A percentile compares a stretch with the other conserved stretches of the same genome.
Evolutionary conservation across 1,140 invertebrate genomes (phyloP).

Genomic region (Heliothis virescens): DNA sequence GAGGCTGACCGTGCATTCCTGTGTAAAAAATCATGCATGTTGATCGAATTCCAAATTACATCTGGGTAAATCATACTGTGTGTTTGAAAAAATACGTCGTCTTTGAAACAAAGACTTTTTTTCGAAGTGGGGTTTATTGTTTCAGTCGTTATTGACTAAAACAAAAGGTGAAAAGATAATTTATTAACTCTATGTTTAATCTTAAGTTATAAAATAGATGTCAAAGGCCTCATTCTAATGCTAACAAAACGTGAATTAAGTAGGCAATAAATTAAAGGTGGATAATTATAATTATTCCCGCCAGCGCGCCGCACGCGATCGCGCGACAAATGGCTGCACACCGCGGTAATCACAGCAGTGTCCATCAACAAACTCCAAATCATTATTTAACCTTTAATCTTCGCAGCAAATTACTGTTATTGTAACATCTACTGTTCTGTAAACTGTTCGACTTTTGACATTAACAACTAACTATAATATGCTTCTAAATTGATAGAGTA

Average conservation of each 20-base stretch:
- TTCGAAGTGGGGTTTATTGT: too few species aligned
- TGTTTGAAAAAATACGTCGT: neutral
- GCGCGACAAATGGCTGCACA: neutral
- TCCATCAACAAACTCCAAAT: neutral
- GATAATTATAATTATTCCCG: constrained; percentile 20
- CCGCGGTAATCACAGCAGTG: neutral
- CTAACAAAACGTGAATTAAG: neutral
- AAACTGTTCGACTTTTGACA: neutral
- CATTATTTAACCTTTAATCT: neutral
- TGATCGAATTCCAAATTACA: too few species aligned
- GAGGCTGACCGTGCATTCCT: constrained; percentile 93
- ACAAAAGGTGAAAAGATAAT: too few species aligned
- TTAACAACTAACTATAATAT: too few species aligned
- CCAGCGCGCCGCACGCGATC: neutral
- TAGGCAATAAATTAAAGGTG: constrained; percentile 5
- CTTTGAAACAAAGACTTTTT: too few species aligned
- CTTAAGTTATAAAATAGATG: neutral
- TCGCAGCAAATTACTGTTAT: neutral
- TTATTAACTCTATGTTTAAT: too few species aligned
- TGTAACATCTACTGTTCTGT: neutral
- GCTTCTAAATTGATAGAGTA: too few species aligned
- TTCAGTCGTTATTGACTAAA: too few species aligned
- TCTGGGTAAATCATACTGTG: too few species aligned
- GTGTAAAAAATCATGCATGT: constrained; percentile 23
- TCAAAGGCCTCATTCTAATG: neutral